Evolutionary conservation across 2,888 invertebrate species (phyloP), one percentile per base, ranked within the genome.

Genomic region (Scaptomyza reducta): DNA sequence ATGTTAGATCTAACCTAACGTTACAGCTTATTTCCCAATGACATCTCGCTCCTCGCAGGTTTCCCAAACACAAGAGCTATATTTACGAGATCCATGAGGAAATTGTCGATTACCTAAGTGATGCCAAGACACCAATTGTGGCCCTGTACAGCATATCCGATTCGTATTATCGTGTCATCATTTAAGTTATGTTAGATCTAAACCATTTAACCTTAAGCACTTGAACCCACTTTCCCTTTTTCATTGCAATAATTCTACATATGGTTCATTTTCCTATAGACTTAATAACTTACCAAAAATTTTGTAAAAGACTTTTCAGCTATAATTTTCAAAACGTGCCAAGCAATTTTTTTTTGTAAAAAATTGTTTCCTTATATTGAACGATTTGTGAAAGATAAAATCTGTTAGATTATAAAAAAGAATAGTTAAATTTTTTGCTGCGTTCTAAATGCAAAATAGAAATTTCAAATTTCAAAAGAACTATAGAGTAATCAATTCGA

Each of bases 241-340:
- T 35, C 33, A 11, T n/a, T 59, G 27, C 54, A 38, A 45, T 33
- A 35, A 27, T 44, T 40, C 3, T 31, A 10, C 13, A 38, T 10
- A 13, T 3, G 46, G 10, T 9, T 10, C 4, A 22, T 31, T 25
- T 56, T 53, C 14, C 9, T 46, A 6, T 1, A 10, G 11, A 9
- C 18, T 35, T 33, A 18, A 27, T 47, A 33, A 33, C 46, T 41
- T 51, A 41, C 29, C 41, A 53, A 53, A 64, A 35, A 64, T 22
- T 13, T 33, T 31, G 16, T 29, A 7, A 22, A 38, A 22, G 35
- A 44, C 18, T 1, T 22, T 45, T 60, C 46, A 22, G 29, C 14
- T 27, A 46, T 9, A 22, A 4, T 44, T 59, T 71, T 35, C 31
- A 46, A 58, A 42, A 14, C 16, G 69, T 59, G 67, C 54, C 69